Conservation (phyloP, 1,140 invertebrate species). For the Trissolcus basalis region DNA sequence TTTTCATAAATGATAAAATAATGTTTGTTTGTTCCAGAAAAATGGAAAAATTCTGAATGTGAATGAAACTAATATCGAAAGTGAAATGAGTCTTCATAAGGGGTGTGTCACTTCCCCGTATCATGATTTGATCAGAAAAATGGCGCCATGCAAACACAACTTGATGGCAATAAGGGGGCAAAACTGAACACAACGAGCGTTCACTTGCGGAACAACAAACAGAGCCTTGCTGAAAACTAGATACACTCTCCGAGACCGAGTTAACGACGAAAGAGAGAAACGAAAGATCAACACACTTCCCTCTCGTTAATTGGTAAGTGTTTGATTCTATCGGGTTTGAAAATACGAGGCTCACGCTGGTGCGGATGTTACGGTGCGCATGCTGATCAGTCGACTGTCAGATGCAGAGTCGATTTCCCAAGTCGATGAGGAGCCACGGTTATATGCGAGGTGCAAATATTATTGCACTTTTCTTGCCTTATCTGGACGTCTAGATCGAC, state of each 20-base stretch:
- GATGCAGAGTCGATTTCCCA: constrained; percentile 34
- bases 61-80: no score
- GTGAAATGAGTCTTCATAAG: no score
- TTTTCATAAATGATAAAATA: no score
- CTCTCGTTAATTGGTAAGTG: constrained; percentile 59
- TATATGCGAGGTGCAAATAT: constrained; percentile 27
- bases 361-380: constrained; percentile 32
- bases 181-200: constrained; percentile 24
- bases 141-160: constrained; percentile 29
- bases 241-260: constrained; percentile 30
- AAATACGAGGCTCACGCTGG: constrained; percentile 51
- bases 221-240: constrained; percentile 55
- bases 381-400: constrained; percentile 46
- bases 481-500: neutral
- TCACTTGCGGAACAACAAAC: constrained; percentile 55
- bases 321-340: constrained; percentile 60
- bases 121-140: constrained; percentile 46
- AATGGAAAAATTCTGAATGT: neutral
- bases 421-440: constrained; percentile 22
- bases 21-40: no score
- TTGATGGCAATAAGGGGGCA: no score
- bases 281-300: constrained; percentile 41
- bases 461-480: constrained; percentile 16
- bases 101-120: constrained; percentile 50
- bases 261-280: constrained; percentile 43